A percentile compares a stretch with the other conserved stretches of the same genome.
These are phyloP conservation scores for Agapostemon virescens DNA, from an alignment of 2,888 invertebrate genomes.

Conservation along the genomic window DNA sequence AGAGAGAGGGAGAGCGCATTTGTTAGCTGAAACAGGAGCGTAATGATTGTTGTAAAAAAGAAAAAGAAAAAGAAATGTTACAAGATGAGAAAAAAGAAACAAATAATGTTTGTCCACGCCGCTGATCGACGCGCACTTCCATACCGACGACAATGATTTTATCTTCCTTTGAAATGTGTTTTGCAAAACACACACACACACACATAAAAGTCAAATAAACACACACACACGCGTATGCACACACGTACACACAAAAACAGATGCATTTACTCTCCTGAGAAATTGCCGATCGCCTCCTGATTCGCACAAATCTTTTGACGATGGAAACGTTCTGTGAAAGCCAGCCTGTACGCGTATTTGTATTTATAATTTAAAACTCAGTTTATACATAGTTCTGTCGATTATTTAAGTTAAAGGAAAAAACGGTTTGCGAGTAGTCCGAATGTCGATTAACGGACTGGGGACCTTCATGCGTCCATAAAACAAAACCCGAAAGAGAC, in stretches of 20 bases:
- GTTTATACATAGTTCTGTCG: constrained; percentile 3
- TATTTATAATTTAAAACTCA: constrained; percentile 6
- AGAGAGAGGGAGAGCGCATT: too few species aligned
- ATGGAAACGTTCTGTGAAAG: constrained; percentile 5
- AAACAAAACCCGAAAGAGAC: background rate
- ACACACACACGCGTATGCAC: background rate
- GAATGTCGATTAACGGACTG: background rate
- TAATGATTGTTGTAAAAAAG: background rate
- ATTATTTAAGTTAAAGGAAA: constrained; percentile 17
- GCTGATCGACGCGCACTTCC: constrained; percentile 54
- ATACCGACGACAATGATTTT: constrained; percentile 3
- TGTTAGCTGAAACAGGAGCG: constrained; percentile 17
- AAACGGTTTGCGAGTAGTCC: background rate
- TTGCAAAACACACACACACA: background rate
- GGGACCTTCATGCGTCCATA: background rate
- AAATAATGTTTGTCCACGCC: constrained; percentile 43
- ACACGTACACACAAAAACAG: background rate
- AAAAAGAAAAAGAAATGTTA: background rate
- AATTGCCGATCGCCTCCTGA: constrained; percentile 28
- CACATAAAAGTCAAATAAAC: too few species aligned
- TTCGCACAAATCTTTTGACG: constrained; percentile 48
- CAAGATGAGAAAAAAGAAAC: background rate
- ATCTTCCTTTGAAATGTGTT: constrained; percentile 9
- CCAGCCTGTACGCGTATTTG: background rate
- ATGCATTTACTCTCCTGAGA: background rate